Evolutionary conservation across 2,888 invertebrate genomes (phyloP).

Genomic region (Volucella zonaria): DNA sequence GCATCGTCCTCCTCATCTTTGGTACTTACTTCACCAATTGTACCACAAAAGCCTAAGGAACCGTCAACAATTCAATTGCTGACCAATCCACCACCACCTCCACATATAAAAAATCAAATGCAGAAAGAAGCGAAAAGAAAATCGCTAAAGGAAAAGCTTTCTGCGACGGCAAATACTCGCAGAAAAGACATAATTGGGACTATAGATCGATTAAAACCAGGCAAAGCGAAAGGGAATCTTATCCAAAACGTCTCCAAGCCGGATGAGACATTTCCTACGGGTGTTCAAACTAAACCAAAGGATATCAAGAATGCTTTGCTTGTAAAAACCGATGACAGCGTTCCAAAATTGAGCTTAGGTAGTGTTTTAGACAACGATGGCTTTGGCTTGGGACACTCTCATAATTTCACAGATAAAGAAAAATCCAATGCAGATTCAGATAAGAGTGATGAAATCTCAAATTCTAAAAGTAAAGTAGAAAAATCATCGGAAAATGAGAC

Average conservation of each 20-base stretch:
- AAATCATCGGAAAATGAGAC: constrained; percentile 29
- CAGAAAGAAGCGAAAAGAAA: constrained; percentile 82
- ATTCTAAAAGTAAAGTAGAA: constrained; percentile 6
- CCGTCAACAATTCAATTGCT: constrained; percentile 80
- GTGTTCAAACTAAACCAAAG: constrained; percentile 84
- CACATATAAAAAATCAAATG: constrained; percentile 81
- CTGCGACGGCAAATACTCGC: constrained; percentile 81
- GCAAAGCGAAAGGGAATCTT: constrained; percentile 93
- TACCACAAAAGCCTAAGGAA: constrained; percentile 79
- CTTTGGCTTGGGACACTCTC: constrained; percentile 86
- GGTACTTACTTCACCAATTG: constrained; percentile 71
- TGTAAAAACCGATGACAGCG: constrained; percentile 86
- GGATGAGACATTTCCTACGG: constrained; percentile 85
- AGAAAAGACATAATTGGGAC: constrained; percentile 90
- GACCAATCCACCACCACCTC: constrained; percentile 81
- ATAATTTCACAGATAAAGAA: constrained; percentile 85
- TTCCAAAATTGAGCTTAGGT: constrained; percentile 92
- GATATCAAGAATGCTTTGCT: constrained; percentile 85
- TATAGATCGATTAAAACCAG: constrained; percentile 92
- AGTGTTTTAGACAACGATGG: constrained; percentile 90
- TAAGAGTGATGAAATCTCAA: constrained; percentile 72
- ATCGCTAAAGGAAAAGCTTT: constrained; percentile 81
- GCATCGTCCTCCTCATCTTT: constrained; percentile 55
- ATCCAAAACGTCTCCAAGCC: constrained; percentile 87
- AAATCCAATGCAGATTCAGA: constrained; percentile 75